A percentile compares a stretch with the other conserved stretches of the same genome.
Conservation (phyloP, 2,113 vertebrate species). For the Oryzias woworae region DNA sequence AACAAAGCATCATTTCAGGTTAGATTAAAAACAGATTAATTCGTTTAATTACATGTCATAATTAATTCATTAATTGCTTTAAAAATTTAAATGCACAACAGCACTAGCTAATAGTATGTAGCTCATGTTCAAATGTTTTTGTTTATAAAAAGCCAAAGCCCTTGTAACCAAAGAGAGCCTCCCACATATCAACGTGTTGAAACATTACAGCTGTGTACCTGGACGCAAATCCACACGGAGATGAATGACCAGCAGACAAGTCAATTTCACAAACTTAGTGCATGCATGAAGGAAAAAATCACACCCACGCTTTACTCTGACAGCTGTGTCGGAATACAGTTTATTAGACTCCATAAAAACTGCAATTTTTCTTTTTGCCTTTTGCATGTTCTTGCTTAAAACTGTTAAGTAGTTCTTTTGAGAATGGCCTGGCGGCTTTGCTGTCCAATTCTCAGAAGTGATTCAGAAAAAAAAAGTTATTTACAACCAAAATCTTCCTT, state of each 20-base stretch:
- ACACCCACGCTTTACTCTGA: neutral
- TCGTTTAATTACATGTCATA: no score
- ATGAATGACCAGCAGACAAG: neutral
- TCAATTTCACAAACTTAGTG: neutral
- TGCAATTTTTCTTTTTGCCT: neutral
- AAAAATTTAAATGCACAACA: no score
- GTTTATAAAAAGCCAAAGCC: no score
- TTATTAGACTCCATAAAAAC: neutral
- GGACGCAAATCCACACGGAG: no score
- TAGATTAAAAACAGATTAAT: no score
- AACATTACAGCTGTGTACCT: no score
- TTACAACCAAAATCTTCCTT: neutral
- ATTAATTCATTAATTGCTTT: no score
- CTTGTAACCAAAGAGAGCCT: no score
- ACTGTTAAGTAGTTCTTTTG: neutral
- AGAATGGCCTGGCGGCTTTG: neutral
- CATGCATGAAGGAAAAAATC: neutral
- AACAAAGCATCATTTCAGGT: no score
- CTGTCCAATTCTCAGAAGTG: slow-evolving; percentile 1
- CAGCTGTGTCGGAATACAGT: neutral
- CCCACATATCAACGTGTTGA: no score
- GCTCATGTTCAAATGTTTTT: no score
- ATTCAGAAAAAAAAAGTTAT: neutral
- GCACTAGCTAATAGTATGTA: no score
- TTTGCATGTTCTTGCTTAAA: neutral